Evolutionary conservation across 2,888 invertebrate genomes (phyloP).

Genomic region (Luperina nickerlii): DNA sequence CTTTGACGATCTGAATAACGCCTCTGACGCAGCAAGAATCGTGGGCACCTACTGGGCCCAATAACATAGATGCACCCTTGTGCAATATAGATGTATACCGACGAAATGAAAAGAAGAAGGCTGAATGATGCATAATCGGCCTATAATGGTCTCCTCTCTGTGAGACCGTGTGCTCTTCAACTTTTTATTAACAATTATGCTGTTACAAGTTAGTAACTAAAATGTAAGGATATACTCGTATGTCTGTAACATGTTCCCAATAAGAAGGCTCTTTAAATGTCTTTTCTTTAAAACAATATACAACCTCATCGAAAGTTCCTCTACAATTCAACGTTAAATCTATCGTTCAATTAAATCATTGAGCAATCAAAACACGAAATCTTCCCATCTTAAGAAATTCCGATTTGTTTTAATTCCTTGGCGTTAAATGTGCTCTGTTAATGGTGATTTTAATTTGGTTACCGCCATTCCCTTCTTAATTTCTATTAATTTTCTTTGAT

Average conservation of each 20-base stretch:
- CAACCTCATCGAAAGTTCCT: background rate
- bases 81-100: background rate
- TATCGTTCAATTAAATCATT: constrained; percentile 46
- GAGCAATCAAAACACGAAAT: constrained; percentile 20
- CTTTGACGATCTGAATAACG: background rate
- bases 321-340: constrained; percentile 12
- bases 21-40: background rate
- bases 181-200: background rate
- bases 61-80: background rate
- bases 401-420: constrained; percentile 52
- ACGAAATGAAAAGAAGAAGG: background rate
- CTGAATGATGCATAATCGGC: background rate
- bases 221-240: background rate
- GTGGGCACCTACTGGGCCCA: background rate
- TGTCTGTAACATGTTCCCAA: background rate
- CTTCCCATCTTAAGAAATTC: constrained; percentile 30
- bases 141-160: background rate
- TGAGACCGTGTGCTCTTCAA: background rate
- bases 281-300: background rate
- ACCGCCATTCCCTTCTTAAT: constrained; percentile 36
- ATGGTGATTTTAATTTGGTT: constrained; percentile 54
- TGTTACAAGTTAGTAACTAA: background rate
- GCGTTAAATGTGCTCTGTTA: constrained; percentile 44
- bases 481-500: constrained; percentile 44
- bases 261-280: background rate